These are phyloP conservation scores for Ptiloglossa arizonensis DNA, from an alignment of 1,140 invertebrate genomes.

Conservation along the genomic window DNA sequence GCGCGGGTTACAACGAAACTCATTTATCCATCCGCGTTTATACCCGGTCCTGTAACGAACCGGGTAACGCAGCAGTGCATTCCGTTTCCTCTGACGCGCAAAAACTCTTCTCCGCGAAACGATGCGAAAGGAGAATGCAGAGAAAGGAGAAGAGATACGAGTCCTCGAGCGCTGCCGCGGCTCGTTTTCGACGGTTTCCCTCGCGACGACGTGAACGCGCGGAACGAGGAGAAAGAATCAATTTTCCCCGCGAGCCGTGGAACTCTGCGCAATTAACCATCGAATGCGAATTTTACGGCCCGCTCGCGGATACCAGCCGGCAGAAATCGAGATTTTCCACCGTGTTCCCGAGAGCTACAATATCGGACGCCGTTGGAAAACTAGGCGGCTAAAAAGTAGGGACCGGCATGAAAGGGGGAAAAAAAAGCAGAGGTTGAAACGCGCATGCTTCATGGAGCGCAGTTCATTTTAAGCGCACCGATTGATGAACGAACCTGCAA, in stretches of 20 bases:
- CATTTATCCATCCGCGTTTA: neutral
- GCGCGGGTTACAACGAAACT: neutral
- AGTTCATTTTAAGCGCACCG: slow-evolving; percentile 60
- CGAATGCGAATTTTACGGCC: slow-evolving; percentile 40
- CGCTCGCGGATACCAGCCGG: slow-evolving; percentile 20
- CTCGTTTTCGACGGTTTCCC: neutral
- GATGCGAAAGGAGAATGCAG: neutral
- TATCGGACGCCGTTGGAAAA: slow-evolving; percentile 12
- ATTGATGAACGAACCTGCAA: slow-evolving; percentile 61
- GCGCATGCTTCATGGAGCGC: slow-evolving; percentile 5
- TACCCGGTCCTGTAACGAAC: neutral
- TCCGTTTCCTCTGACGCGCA: neutral
- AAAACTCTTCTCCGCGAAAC: neutral
- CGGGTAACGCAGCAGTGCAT: neutral
- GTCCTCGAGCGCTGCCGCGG: neutral
- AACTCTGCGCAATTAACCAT: slow-evolving; percentile 37
- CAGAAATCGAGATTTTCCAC: slow-evolving; percentile 22
- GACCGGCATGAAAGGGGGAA: neutral
- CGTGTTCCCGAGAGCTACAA: slow-evolving; percentile 7
- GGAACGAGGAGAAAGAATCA: slow-evolving; percentile 16
- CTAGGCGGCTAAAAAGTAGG: no score
- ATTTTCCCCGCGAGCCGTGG: slow-evolving; percentile 1
- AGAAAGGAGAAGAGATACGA: neutral
- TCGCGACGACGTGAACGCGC: neutral
- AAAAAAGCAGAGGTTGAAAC: slow-evolving; percentile 7